These are phyloP conservation scores for Zonitis immaculata DNA, from an alignment of 2,888 invertebrate genomes.

Conservation along the genomic window DNA sequence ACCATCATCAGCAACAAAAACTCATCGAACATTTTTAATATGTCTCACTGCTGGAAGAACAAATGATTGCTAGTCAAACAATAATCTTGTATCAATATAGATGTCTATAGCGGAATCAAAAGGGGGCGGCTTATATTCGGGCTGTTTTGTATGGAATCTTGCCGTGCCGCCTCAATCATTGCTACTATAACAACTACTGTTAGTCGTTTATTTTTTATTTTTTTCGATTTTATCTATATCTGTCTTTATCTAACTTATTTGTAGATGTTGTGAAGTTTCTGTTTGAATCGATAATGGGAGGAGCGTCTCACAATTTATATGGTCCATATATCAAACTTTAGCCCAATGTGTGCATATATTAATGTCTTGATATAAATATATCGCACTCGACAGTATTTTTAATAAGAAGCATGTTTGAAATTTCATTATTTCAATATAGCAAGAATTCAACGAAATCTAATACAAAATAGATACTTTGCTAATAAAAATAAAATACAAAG, in stretches of 20 bases:
- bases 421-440: no score
- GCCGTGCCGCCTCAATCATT: not conserved
- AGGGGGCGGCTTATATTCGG: not conserved
- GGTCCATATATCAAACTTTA: constrained; percentile 28
- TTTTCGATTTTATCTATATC: no score
- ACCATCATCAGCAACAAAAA: not conserved
- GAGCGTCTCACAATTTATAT: constrained; percentile 18
- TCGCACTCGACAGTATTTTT: not conserved
- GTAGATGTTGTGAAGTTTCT: not conserved
- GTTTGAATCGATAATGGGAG: constrained; percentile 21
- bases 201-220: constrained; percentile 20
- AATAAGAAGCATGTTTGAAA: no score
- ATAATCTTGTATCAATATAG: not conserved
- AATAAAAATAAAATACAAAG: no score
- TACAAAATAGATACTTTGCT: no score
- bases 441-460: no score
- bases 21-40: not conserved
- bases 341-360: constrained; percentile 29
- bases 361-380: constrained; percentile 23
- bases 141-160: no score
- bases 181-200: not conserved
- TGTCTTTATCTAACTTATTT: not conserved
- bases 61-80: constrained; percentile 18
- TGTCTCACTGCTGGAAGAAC: constrained; percentile 9
- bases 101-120: not conserved